A percentile compares a stretch with the other conserved stretches of the same genome.
phyloP scores from a whole-genome alignment of 2,113 vertebrate genomes.

The Clarias macrocephalus region DNA sequence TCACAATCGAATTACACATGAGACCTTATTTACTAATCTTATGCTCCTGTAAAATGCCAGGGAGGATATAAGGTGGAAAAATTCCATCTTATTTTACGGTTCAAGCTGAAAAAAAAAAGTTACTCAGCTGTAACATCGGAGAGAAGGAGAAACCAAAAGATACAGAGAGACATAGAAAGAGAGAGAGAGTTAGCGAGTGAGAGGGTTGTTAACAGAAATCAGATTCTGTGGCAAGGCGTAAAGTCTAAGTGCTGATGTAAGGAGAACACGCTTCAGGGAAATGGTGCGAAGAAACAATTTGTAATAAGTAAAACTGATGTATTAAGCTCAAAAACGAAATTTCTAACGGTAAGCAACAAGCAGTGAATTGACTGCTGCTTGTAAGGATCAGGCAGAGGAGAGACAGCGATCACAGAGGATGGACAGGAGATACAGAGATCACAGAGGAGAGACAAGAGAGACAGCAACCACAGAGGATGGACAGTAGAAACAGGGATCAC shows the following conservation, averaged over 20 bases:
- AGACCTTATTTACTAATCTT: conserved; percentile 7
- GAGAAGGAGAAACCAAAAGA: not conserved
- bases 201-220: conserved; percentile 35
- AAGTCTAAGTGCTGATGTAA: conserved; percentile 35
- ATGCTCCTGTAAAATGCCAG: not conserved
- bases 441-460: not conserved
- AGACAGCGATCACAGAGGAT: not conserved
- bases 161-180: not conserved
- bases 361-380: not conserved
- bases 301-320: not conserved
- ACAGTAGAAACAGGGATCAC: no score
- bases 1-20: not conserved
- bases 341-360: conserved; percentile 5
- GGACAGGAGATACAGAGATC: not conserved
- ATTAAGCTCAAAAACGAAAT: conserved; percentile 10
- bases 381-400: not conserved
- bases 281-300: conserved; percentile 12
- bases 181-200: not conserved
- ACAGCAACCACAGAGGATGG: no score
- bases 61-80: not conserved
- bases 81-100: not conserved
- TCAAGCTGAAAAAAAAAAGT: not conserved
- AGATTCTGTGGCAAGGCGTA: conserved; percentile 6
- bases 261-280: conserved; percentile 8
- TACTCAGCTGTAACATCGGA: not conserved